These are phyloP conservation scores for Dryobates pubescens DNA, from an alignment of 2,797 vertebrate species.

Conservation along the genomic window DNA sequence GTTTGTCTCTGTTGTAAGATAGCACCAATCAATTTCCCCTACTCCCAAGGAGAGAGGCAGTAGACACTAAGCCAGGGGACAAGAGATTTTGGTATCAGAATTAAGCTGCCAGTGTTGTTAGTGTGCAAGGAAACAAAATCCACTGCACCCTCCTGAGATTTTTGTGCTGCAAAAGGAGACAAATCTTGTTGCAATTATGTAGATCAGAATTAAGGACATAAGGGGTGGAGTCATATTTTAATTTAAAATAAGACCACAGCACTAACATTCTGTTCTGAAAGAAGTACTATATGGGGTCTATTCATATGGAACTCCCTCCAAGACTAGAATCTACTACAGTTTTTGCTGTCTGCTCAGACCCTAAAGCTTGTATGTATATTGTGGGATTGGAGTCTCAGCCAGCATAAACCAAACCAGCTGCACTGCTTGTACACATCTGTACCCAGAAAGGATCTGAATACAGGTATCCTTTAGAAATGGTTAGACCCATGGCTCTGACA, in stretches of 20 bases:
- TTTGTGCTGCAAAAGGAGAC: background rate
- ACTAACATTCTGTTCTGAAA: background rate
- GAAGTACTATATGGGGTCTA: background rate
- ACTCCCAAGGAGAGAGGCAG: background rate
- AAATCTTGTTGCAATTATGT: background rate
- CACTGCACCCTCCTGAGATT: background rate
- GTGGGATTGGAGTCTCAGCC: background rate
- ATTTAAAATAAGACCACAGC: background rate
- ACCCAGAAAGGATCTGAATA: background rate
- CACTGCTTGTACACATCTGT: background rate
- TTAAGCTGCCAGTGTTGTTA: background rate
- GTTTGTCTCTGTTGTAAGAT: background rate
- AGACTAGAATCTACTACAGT: background rate
- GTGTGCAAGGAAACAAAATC: background rate
- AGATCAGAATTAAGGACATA: background rate
- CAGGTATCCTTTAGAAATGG: background rate
- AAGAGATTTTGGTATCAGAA: background rate
- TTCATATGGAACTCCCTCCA: background rate
- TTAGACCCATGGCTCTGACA: background rate
- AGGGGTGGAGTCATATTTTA: rapidly evolving
- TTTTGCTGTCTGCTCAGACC: background rate
- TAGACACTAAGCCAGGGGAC: rapidly evolving
- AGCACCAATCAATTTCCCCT: rapidly evolving
- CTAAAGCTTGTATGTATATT: rapidly evolving
- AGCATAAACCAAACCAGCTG: background rate